Conservation (phyloP, 2,888 invertebrate genomes). For the Idaea dimidiata region DNA sequence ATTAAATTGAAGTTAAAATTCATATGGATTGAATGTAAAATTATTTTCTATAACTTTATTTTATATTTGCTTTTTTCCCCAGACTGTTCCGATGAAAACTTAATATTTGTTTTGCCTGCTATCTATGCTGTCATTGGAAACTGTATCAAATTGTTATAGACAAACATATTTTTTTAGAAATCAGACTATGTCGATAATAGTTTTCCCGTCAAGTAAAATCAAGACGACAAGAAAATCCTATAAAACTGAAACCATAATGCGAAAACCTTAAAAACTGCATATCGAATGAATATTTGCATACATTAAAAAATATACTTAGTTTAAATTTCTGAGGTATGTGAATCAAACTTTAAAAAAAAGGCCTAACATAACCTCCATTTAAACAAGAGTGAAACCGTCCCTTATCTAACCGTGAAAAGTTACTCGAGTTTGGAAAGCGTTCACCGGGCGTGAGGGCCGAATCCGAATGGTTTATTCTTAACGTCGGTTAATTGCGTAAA, state of each 20-base stretch:
- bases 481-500: conserved; percentile 73
- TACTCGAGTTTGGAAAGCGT: conserved; percentile 36
- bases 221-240: too few relatives aligned
- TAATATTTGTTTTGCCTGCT: too few relatives aligned
- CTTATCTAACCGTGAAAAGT: conserved; percentile 41
- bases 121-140: too few relatives aligned
- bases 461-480: conserved; percentile 75
- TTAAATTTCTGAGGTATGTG: neutral
- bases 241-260: too few relatives aligned
- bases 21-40: neutral
- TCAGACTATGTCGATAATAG: too few relatives aligned
- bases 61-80: neutral
- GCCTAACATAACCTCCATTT: conserved; percentile 8
- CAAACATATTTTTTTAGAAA: too few relatives aligned
- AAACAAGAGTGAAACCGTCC: conserved; percentile 23
- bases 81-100: too few relatives aligned
- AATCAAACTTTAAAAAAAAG: neutral
- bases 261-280: too few relatives aligned
- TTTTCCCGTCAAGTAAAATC: too few relatives aligned
- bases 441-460: conserved; percentile 45
- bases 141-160: too few relatives aligned
- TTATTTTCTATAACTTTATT: neutral
- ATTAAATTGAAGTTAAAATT: neutral
- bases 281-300: too few relatives aligned
- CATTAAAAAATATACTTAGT: too few relatives aligned